Base-by-base conservation (phyloP, 2,888 invertebrate species). In the Apotomis turbidana region DNA sequence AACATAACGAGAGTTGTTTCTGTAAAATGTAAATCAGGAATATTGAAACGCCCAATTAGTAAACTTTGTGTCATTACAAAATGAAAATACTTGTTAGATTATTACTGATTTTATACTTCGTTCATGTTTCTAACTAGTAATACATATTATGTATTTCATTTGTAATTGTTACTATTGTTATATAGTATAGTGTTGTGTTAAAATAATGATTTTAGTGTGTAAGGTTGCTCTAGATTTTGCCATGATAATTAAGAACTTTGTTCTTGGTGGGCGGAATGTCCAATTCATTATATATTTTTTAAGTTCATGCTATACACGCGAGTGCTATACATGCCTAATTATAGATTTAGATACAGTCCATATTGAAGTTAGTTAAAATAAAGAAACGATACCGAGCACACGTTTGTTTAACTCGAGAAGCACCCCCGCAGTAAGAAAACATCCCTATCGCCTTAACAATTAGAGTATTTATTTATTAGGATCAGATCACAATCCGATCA, bases 1-100 rank as follows among this genome's bases (percentile, higher is more conserved):
- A 73, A 73, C 57, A 46, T 75, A 15, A 75, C 75, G 73, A 74
- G 74, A 64, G 68, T 70, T 69, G 73, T 68, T 13, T 41, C 54
- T 54, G 54, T 64, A 0, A 54, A 64, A 64, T 64, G 63, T 54
- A 64, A 64, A 54, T 64, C 63, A 15, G 63, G 54, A 13, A 5
- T 64, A 15, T 54, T 64, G 10, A 64, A 64, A 54, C 63, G 63
- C 41, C 63, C 63, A 54, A 54, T 64, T 38, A 64, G 41, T 38
- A 64, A 64, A 64, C 38, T 64, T 6, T 54, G 63, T 64, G 41
- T 64, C 6, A 38, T 64, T n/a, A 54, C 63, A 3, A 60, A 46
- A 60, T 46, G 8, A 52, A 12, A 46, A 4, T 51, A 5, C n/a
- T 64, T 36, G 36, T 49, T 38, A 12, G 15, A 12, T 27, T 51